phyloP scores from a whole-genome alignment of 2,113 vertebrate species.

The Hyperopisus bebe region DNA sequence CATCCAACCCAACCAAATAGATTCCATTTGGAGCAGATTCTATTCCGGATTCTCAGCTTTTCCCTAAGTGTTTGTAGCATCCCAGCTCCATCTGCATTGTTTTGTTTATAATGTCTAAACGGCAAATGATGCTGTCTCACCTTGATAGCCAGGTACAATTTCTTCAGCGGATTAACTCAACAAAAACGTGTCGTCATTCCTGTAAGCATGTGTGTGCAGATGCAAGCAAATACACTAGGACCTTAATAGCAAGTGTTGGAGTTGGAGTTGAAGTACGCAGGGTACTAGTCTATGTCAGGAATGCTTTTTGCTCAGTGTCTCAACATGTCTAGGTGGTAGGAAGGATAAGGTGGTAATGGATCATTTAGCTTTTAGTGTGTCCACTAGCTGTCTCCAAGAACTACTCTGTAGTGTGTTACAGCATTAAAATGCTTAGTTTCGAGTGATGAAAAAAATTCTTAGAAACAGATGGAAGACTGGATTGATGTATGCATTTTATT shows the following conservation, averaged over 20 bases:
- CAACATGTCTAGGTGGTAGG: background rate
- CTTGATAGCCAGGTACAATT: background rate
- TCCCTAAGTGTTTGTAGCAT: background rate
- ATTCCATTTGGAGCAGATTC: background rate
- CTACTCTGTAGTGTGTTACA: background rate
- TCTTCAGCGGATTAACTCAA: background rate
- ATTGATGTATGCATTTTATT: background rate
- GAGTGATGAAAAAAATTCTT: background rate
- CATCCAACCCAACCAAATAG: background rate
- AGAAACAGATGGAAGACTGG: background rate
- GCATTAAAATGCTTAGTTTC: background rate
- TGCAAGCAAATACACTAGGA: background rate
- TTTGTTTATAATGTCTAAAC: background rate
- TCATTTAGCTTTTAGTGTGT: background rate
- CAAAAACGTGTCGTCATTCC: background rate
- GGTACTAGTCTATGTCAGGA: background rate
- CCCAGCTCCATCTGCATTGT: background rate
- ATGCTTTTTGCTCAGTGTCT: constrained; percentile 15
- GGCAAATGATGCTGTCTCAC: background rate
- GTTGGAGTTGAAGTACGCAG: background rate
- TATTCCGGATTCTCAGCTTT: background rate
- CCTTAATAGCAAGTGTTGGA: background rate
- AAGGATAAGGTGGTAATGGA: background rate
- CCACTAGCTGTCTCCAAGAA: background rate
- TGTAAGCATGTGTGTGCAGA: background rate